phyloP scores from a whole-genome alignment of 2,797 vertebrate species.

The Coreius guichenoti region DNA sequence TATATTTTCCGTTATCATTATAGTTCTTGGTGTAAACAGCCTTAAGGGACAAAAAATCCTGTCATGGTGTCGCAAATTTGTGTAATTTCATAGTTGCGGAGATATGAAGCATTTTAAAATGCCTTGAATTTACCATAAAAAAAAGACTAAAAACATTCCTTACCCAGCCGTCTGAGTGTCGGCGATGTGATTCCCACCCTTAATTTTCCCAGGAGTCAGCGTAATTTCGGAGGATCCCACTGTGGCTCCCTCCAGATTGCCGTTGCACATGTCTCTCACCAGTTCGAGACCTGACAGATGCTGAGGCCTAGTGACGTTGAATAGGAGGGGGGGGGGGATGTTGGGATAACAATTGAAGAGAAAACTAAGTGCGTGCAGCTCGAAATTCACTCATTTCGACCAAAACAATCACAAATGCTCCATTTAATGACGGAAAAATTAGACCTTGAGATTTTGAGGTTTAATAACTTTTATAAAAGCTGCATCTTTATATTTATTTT shows the following conservation, averaged over 20 bases:
- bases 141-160: constrained; percentile 50
- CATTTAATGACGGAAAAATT: neutral
- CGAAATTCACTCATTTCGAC: neutral
- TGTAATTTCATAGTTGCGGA: neutral
- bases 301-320: constrained; percentile 83
- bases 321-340: constrained; percentile 14
- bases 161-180: constrained; percentile 98
- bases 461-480: neutral
- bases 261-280: constrained; percentile 88
- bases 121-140: neutral
- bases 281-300: constrained; percentile 93
- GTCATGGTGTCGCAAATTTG: neutral
- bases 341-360: constrained; percentile 50
- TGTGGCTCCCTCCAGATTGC: constrained; percentile 85
- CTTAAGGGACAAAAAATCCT: neutral
- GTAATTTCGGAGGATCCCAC: constrained; percentile 91
- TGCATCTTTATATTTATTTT: neutral
- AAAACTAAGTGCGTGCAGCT: constrained; percentile 19
- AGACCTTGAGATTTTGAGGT: neutral
- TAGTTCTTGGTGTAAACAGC: neutral
- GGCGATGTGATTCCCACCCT: constrained; percentile 85
- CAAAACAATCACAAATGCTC: neutral
- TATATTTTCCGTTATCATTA: neutral
- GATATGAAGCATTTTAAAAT: neutral
- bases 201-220: constrained; percentile 88